A percentile compares a stretch with the other conserved stretches of the same genome.
Conservation (phyloP, 2,888 invertebrate species). For the Drosophila conformis region DNA sequence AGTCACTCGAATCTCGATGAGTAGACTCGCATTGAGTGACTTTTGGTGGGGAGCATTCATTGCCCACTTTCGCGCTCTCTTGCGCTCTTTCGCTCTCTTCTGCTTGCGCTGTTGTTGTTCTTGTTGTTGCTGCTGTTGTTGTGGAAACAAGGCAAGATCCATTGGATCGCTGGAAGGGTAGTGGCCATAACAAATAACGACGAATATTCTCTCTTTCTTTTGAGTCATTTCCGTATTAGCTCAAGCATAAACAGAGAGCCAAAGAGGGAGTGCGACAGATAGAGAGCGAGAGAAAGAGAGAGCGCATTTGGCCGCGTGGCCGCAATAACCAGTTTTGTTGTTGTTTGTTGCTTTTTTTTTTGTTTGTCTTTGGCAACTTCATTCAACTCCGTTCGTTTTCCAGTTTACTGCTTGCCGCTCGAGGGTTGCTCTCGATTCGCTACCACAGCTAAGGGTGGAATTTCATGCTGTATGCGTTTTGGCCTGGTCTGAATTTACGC, state of each 20-base stretch:
- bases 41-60: not conserved
- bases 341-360: not conserved
- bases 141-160: slow-evolving; percentile 37
- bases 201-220: slow-evolving; percentile 13
- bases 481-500: slow-evolving; percentile 18
- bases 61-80: not conserved
- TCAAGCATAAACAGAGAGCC: slow-evolving; percentile 21
- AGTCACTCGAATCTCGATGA: slow-evolving; percentile 5
- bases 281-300: not conserved
- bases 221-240: slow-evolving; percentile 19
- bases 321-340: slow-evolving; percentile 32
- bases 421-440: slow-evolving; percentile 38
- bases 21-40: slow-evolving; percentile 4
- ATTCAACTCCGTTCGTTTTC: slow-evolving; percentile 39
- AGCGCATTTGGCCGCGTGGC: slow-evolving; percentile 21
- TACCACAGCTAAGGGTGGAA: slow-evolving; percentile 36
- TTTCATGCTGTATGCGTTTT: not conserved
- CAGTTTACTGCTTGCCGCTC: slow-evolving; percentile 29
- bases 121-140: not conserved
- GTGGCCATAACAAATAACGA: not conserved
- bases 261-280: not conserved
- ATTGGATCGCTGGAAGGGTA: slow-evolving; percentile 7
- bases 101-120: not conserved
- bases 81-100: not conserved
- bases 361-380: slow-evolving; percentile 28